Base-by-base conservation (phyloP, 2,797 vertebrate species). In the Picus viridis region DNA sequence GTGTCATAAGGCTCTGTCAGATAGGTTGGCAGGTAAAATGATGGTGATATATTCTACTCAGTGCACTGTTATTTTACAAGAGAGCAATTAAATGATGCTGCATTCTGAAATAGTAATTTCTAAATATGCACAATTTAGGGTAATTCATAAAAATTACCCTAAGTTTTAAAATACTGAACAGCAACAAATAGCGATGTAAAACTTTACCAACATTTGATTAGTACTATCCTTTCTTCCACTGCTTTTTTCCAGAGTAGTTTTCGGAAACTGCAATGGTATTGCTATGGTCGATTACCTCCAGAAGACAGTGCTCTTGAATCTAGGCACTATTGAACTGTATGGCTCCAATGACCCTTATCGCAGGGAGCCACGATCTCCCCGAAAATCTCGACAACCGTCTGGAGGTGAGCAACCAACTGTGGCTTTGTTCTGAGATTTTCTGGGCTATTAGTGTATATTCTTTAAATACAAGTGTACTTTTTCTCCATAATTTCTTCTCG, bases 241-340 rank as follows among this genome's bases (percentile, higher is more conserved):
- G 95, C 43, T 75, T 86, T 41, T 88, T 90, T 94, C 65, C 96
- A 99, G 99, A 93, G 98, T 99, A 98, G 99, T 99, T 96, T 99
- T 99, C 98, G 99, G 99, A 94, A 99, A 99, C 96, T 99, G 98
- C 87, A 99, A 98, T 62, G 99, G 99, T 92, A 98, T 99, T 95
- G 99, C 98, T 3, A 98, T 99, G 95, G 98, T 99, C 92, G 99
- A 99, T 98, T 99, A 99, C 95, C 96, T 99, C 88, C 99, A 99
- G 98, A 99, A 99, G 98, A 98, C 99, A 7, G 98, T 99, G 18
- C 98, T 99, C 16, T 98, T 99, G 86, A 99, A 99, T 97, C 97
- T 99, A 93, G 98, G 98, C 89, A 99, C 98, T 34, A 96, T 99
- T 81, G 99, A 99, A 91, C 97, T 99, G 57, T 99, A 99, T 41